These are phyloP conservation scores for Rhineura floridana DNA, from an alignment of 2,113 vertebrate species.

Conservation along the genomic window DNA sequence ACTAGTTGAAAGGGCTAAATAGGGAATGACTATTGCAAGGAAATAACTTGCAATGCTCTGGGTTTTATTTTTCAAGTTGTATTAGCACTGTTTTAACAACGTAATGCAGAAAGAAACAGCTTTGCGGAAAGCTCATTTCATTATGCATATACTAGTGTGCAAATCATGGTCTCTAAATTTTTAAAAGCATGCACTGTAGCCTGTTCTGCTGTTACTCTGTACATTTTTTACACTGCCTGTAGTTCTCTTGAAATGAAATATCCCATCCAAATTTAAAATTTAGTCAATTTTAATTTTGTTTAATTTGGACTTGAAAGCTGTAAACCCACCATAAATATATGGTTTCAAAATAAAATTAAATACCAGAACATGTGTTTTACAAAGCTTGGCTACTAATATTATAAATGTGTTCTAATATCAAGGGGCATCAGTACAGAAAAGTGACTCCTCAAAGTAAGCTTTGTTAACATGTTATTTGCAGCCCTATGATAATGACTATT, in stretches of 20 bases:
- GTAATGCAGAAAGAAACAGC: not conserved
- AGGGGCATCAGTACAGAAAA: not conserved
- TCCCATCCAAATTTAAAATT: not conserved
- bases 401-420: not conserved
- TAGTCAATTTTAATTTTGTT: slow-evolving; percentile 21
- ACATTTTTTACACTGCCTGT: slow-evolving; percentile 45
- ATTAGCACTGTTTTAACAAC: slow-evolving; percentile 25
- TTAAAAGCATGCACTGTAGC: slow-evolving; percentile 54
- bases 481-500: not conserved
- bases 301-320: slow-evolving; percentile 36
- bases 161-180: slow-evolving; percentile 29
- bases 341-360: slow-evolving; percentile 47
- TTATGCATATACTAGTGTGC: not conserved
- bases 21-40: slow-evolving; percentile 31
- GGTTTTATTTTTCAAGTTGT: slow-evolving; percentile 24
- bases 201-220: slow-evolving; percentile 53
- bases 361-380: slow-evolving; percentile 15
- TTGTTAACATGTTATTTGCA: not conserved
- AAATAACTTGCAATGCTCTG: not conserved
- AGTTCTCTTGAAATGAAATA: slow-evolving; percentile 20
- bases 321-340: not conserved
- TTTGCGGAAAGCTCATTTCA: not conserved
- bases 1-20: slow-evolving; percentile 25
- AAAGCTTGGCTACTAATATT: not conserved
- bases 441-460: not conserved